Conservation (phyloP, 2,113 vertebrate genomes). For the Penelope pileata region DNA sequence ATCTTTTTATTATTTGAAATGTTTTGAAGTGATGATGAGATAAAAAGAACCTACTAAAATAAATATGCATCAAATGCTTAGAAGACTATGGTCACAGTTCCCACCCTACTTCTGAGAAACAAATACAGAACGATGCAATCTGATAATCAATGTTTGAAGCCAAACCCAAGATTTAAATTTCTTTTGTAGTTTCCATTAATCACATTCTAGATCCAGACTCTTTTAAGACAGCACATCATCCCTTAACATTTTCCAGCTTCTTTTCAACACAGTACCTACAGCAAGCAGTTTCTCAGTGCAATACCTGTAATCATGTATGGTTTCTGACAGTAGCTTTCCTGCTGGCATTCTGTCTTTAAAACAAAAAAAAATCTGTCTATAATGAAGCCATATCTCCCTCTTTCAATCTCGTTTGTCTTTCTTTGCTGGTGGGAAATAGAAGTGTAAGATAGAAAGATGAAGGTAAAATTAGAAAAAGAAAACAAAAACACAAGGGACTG, state of each 20-base stretch:
- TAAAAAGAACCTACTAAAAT: neutral
- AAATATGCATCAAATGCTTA: neutral
- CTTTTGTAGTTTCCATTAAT: neutral
- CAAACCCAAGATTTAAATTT: neutral
- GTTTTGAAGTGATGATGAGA: neutral
- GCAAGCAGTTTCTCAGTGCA: neutral
- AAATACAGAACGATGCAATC: neutral
- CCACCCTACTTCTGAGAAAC: neutral
- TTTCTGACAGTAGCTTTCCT: neutral
- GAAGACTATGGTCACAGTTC: neutral
- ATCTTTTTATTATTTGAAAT: neutral
- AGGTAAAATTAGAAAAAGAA: neutral
- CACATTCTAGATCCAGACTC: neutral
- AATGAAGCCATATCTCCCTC: neutral
- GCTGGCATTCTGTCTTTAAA: neutral
- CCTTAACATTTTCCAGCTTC: neutral
- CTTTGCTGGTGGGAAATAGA: neutral
- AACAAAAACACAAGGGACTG: neutral
- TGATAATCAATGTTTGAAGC: neutral
- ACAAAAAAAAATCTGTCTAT: neutral
- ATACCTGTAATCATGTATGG: neutral
- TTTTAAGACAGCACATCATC: neutral
- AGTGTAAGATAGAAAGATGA: neutral
- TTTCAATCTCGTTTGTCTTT: neutral
- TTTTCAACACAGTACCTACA: neutral